A percentile compares a stretch with the other conserved stretches of the same genome.
Conservation (phyloP, 2,113 vertebrate species). For the Pygathrix nemaeus region DNA sequence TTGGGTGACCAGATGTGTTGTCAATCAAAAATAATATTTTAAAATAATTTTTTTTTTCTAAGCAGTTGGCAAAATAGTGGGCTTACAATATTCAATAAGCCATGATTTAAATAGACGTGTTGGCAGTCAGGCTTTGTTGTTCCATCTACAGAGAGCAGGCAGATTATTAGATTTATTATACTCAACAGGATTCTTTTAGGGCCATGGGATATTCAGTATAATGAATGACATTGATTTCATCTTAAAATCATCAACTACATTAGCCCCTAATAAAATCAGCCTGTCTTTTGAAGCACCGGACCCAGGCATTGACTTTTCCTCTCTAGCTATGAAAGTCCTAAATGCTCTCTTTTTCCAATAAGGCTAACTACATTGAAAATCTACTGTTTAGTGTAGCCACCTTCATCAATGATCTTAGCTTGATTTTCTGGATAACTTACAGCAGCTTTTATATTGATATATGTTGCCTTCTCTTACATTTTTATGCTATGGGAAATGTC, state of each 20-base stretch:
- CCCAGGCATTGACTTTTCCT: neutral
- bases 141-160: neutral
- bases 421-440: neutral
- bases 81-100: neutral
- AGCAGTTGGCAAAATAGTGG: neutral
- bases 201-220: neutral
- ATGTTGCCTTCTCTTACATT: neutral
- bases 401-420: neutral
- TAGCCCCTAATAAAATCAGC: neutral
- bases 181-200: neutral
- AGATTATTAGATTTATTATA: neutral
- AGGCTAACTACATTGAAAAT: neutral
- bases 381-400: neutral
- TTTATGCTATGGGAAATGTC: neutral
- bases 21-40: neutral
- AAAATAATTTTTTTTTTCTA: neutral
- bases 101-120: neutral
- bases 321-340: neutral
- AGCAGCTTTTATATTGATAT: neutral
- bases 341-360: neutral
- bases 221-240: neutral
- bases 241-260: neutral
- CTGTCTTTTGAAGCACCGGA: neutral
- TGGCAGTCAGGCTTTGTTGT: neutral
- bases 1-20: too few species aligned